Percentiles rank a stretch among this genome's conserved stretches.
phyloP scores from a whole-genome alignment of 2,113 vertebrate genomes.

The Oryzias curvinotus region DNA sequence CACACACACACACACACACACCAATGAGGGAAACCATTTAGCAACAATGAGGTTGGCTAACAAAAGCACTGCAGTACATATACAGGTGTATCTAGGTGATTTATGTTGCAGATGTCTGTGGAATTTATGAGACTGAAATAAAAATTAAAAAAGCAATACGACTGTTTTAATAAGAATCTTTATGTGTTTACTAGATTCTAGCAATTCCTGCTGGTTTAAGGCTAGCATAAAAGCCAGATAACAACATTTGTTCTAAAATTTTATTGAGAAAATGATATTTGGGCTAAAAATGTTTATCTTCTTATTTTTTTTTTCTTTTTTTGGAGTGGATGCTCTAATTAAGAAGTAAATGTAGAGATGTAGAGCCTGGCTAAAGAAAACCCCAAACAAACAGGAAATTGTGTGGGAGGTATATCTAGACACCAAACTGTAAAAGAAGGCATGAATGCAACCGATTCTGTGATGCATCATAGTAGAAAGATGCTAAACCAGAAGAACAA shows the following conservation, averaged over 20 bases:
- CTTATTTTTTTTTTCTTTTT: background rate
- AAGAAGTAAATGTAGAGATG: conserved; percentile 6
- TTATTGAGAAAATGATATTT: too few relatives aligned
- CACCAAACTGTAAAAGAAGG: conserved; percentile 46
- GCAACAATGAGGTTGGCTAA: conserved; percentile 42
- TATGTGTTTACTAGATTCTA: too few relatives aligned
- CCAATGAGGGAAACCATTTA: conserved; percentile 8
- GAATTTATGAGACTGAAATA: too few relatives aligned
- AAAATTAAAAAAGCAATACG: too few relatives aligned
- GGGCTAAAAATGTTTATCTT: too few relatives aligned
- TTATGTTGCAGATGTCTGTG: too few relatives aligned
- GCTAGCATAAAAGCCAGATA: too few relatives aligned
- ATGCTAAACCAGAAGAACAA: conserved; percentile 12
- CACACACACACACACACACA: conserved; percentile 24
- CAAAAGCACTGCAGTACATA: conserved; percentile 42
- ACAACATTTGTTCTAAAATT: too few relatives aligned
- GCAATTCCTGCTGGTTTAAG: too few relatives aligned
- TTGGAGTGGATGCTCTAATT: background rate
- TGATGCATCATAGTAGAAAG: conserved; percentile 20
- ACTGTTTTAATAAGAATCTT: too few relatives aligned
- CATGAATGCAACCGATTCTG: conserved; percentile 38
- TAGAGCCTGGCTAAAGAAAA: conserved; percentile 43
- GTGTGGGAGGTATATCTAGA: conserved; percentile 62
- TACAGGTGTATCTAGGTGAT: conserved; percentile 10
- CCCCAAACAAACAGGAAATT: conserved; percentile 71